Percentiles rank a stretch among this genome's conserved stretches.
phyloP scores from a whole-genome alignment of 2,797 vertebrate genomes.

The Brotogeris chrysoptera region DNA sequence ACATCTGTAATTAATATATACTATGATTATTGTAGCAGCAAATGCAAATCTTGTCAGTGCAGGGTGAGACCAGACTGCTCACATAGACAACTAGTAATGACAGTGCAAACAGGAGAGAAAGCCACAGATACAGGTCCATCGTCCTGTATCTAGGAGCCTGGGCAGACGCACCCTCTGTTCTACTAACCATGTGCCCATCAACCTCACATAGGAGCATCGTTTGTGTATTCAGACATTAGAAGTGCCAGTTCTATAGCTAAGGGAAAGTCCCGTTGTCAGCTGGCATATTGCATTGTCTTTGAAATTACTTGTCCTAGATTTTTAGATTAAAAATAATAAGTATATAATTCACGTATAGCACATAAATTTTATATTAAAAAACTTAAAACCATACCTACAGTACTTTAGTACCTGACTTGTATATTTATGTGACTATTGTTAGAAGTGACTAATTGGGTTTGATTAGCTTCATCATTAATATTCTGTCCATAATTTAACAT shows the following conservation, averaged over 20 bases:
- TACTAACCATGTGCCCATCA: not conserved
- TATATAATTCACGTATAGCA: conserved; percentile 73
- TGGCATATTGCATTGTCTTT: conserved; percentile 35
- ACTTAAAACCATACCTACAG: conserved; percentile 73
- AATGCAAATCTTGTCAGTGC: not conserved
- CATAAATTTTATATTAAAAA: conserved; percentile 74
- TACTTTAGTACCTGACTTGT: conserved; percentile 82
- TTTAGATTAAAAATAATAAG: conserved; percentile 66
- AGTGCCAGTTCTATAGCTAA: conserved; percentile 25
- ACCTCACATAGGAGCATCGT: fast-evolving
- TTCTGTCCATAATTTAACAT: conserved; percentile 88
- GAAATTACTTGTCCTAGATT: conserved; percentile 67
- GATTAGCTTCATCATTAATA: conserved; percentile 88
- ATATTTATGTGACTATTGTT: conserved; percentile 89
- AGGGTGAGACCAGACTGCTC: not conserved
- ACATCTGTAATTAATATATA: conserved; percentile 5
- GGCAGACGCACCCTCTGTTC: not conserved
- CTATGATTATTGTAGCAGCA: not conserved
- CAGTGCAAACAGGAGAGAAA: not conserved
- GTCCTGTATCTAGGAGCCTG: not conserved
- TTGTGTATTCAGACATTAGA: not conserved
- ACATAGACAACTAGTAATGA: not conserved
- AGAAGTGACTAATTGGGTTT: conserved; percentile 88
- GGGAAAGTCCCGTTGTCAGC: conserved; percentile 56
- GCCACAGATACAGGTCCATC: fast-evolving